Base-by-base conservation (phyloP, 1,140 invertebrate species). In the Xylocopa sonorina region DNA sequence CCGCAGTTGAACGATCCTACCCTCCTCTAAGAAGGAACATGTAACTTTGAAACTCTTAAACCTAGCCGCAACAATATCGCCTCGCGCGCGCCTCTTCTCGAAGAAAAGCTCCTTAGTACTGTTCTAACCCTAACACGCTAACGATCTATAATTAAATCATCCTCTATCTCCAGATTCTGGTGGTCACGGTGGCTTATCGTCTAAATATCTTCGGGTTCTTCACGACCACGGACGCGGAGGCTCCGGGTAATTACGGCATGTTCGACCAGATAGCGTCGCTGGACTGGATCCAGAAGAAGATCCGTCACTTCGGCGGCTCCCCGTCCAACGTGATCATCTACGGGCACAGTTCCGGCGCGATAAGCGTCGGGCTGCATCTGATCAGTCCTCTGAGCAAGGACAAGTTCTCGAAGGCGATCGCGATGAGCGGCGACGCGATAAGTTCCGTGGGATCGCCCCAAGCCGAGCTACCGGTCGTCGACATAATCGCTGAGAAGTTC, bases 201-300 rank as follows among this genome's bases (percentile, higher is more conserved):
- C 89, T 97, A 29, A 97, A 96, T 88, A 96, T 97, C 67, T 96
- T 99, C 82, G 98, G 98, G n/a, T 99, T 98, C 92, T 96, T 99
- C 85, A 96, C 96, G 32, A 95, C 97, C 12, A 94, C 95, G 71
- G 96, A 97, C 84, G 95, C 95, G 7, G 96, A 97, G 88, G 95
- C 97, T 1, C 95, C 97, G 0, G 98, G 98, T 18, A 99, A 99
- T 92, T 97, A 95, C 85, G 98, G 98, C 0, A 92, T 99, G 84
- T 95, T 97, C 93, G 98, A 99, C 88, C 98, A 99, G 93, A 94
- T 97, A 50, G 96, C 97, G 9, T 97, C 97, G 0, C 90, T 98
- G 38, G 94, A 95, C 82, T 98, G 97, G 97, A 95, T 99, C 0
- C 95, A 97, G 88, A 95, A 95, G 57, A 98, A 98, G 89, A 98